phyloP scores from a whole-genome alignment of 2,113 vertebrate genomes.

The Megaceryle torquata region DNA sequence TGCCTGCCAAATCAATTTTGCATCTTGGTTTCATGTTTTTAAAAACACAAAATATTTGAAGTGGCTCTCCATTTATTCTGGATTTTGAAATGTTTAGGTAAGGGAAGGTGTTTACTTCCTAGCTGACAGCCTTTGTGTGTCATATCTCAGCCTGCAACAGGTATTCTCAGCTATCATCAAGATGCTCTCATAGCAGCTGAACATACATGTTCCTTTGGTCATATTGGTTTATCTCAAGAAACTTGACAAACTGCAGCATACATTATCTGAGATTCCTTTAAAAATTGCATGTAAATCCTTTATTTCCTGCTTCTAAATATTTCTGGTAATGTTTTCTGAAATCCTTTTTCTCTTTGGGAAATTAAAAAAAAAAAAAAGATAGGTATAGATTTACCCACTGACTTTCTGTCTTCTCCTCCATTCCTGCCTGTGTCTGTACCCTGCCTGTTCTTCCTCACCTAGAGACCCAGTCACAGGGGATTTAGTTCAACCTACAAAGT shows the following conservation, averaged over 20 bases:
- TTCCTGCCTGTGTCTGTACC: not conserved
- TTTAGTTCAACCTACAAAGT: conserved; percentile 11
- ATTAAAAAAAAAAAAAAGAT: not conserved
- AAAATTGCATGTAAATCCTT: not conserved
- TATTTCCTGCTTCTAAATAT: not conserved
- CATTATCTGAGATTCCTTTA: not conserved
- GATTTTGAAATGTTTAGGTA: too few species aligned
- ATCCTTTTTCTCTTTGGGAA: not conserved
- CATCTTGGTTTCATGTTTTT: not conserved
- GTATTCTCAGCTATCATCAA: not conserved
- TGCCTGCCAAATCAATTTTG: not conserved
- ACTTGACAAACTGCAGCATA: not conserved
- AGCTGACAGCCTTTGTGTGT: not conserved
- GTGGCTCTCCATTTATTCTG: not conserved
- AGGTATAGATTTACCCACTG: not conserved
- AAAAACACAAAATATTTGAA: not conserved
- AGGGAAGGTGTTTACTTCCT: not conserved
- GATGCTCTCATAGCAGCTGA: not conserved
- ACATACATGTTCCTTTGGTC: not conserved
- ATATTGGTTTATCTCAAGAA: not conserved
- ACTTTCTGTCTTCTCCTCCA: not conserved
- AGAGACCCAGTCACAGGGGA: not conserved
- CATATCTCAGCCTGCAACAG: not conserved
- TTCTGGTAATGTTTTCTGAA: not conserved
- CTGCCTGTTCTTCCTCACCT: not conserved